Evolutionary conservation across 2,888 invertebrate genomes (phyloP), one percentile per base, ranked within the genome.

Genomic region (Heliconius erato): DNA sequence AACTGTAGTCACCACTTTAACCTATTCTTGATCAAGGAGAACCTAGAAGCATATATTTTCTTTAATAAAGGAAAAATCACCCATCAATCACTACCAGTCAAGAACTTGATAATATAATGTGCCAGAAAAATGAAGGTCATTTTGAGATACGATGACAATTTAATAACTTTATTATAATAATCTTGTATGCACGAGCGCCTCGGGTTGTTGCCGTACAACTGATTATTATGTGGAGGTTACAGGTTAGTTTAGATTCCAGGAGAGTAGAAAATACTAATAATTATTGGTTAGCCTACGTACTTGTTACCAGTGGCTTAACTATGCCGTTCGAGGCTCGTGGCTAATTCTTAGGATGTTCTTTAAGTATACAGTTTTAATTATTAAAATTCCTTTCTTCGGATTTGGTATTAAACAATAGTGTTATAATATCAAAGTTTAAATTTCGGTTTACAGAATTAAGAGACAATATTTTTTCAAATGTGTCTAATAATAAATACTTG

Each of bases 91-190:
- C 40, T 23, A 23, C 12, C 49, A 67, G 67, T 49, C 78, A 28
- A 35, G 23, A 78, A 78, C 67, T 77, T 65, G 40, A 63, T 26
- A 77, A 77, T 77, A 63, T 65, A 65, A 78, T 78, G 28, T 67
- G 78, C 78, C 78, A 78, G 78, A 67, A 78, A 77, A 63, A 76
- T 35, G 4, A 16, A 78, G 78, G 44, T 49, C 65, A 28, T 67
- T 49, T 26, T 78, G 44, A 78, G 77, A 78, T 44, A 67, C 78
- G 78, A 26, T 67, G 78, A 78, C 78, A 65, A 26, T 49, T 67
- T 78, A 78, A 78, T 78, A 28, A 26, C 78, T 78, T 44, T 78
- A 67, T 67, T 78, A 44, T 67, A 67, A 28, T 67, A 49, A 63
- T 74, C n/a, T 5, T 35, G 35, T 69, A 69, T 69, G 3, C 35